Percentiles rank a stretch among this genome's conserved stretches.
Conservation (phyloP, 53 echinoderm and acorn worm species). For the Henricia sp. region DNA sequence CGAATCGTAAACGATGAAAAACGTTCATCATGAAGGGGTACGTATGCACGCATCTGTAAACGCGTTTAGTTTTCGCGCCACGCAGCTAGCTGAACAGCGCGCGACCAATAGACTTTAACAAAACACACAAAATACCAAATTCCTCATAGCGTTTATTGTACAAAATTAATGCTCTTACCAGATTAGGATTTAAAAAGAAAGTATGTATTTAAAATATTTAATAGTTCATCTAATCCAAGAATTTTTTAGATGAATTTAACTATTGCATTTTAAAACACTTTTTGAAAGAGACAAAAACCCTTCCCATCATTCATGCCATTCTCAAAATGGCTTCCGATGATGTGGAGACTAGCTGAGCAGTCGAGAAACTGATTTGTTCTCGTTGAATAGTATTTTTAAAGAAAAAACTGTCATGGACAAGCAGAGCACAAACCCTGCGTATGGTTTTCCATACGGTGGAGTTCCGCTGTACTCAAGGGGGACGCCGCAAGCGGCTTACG, state of each 20-base stretch:
- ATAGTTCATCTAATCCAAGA: too few relatives aligned
- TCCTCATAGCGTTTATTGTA: too few relatives aligned
- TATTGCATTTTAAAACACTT: background rate
- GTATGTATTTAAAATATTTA: too few relatives aligned
- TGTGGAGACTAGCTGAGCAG: background rate
- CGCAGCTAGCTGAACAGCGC: too few relatives aligned
- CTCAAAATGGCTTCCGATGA: slow-evolving; percentile 18
- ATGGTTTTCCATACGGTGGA: slow-evolving; percentile 5
- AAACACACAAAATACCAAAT: too few relatives aligned
- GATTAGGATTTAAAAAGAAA: too few relatives aligned
- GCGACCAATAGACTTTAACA: too few relatives aligned
- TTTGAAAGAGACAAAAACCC: slow-evolving; percentile 23
- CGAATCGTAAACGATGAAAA: too few relatives aligned
- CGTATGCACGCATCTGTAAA: too few relatives aligned
- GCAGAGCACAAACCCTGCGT: slow-evolving; percentile 13
- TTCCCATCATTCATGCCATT: slow-evolving; percentile 45
- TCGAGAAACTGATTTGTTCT: background rate
- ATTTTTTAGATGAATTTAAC: background rate
- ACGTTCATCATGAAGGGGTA: too few relatives aligned
- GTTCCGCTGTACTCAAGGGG: slow-evolving; percentile 8
- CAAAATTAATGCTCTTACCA: too few relatives aligned
- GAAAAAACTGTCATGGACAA: background rate
- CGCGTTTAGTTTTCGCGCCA: too few relatives aligned
- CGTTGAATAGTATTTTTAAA: background rate
- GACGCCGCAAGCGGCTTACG: background rate